phyloP scores from a whole-genome alignment of 2,113 vertebrate genomes.

The Sciurus niger region DNA sequence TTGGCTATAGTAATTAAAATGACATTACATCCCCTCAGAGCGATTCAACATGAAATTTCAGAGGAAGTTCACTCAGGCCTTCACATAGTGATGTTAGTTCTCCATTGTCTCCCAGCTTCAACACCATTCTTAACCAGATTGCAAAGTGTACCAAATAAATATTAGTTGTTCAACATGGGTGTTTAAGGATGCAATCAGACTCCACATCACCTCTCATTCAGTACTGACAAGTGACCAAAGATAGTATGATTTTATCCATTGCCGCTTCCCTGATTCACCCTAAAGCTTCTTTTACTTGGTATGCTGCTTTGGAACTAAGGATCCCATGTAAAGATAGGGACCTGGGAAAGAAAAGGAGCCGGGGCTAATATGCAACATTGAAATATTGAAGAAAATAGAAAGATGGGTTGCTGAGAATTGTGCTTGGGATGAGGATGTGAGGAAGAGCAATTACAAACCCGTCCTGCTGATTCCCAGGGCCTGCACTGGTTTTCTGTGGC shows the following conservation, averaged over 20 bases:
- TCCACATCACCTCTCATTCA: not conserved
- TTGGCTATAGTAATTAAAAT: conserved; percentile 2
- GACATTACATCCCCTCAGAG: not conserved
- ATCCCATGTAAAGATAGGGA: not conserved
- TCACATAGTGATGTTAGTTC: not conserved
- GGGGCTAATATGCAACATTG: not conserved
- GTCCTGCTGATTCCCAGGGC: not conserved
- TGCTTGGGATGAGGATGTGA: not conserved
- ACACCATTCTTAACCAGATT: not conserved
- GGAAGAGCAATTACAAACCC: not conserved
- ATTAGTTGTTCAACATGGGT: not conserved
- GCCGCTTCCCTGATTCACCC: not conserved
- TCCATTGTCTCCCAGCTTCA: not conserved
- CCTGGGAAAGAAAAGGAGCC: not conserved
- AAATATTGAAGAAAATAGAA: not conserved
- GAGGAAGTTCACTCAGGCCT: not conserved
- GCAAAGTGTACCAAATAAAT: not conserved
- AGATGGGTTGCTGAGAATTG: not conserved
- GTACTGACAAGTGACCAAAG: not conserved
- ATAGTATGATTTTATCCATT: not conserved
- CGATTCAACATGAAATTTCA: not conserved
- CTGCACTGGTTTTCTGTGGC: not conserved
- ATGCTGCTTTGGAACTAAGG: not conserved
- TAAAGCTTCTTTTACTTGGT: not conserved
- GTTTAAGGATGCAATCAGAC: not conserved